Percentiles rank a stretch among this genome's conserved stretches.
phyloP scores from a whole-genome alignment of 2,888 invertebrate species.

The Morinoia aosen region DNA sequence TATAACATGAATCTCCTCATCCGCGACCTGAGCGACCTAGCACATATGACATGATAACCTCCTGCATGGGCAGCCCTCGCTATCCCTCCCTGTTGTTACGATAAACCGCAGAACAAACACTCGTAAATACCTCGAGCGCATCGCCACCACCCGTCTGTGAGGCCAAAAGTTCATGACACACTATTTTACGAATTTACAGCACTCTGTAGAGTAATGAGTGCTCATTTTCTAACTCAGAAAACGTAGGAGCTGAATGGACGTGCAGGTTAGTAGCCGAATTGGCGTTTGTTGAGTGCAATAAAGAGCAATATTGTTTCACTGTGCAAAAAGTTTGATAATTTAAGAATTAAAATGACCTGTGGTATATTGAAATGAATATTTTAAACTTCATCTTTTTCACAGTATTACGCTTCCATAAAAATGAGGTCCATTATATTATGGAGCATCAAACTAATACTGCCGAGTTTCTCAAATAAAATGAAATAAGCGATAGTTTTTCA shows the following conservation, averaged over 20 bases:
- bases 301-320: neutral
- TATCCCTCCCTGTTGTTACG: neutral
- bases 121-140: constrained; percentile 10
- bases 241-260: neutral
- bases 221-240: neutral
- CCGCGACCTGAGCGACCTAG: neutral
- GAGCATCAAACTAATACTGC: neutral
- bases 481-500: neutral
- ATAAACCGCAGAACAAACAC: neutral
- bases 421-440: neutral
- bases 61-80: neutral
- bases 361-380: neutral
- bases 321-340: neutral
- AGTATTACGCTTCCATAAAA: neutral
- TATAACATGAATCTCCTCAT: neutral
- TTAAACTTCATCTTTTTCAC: neutral
- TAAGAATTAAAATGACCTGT: neutral
- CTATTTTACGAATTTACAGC: neutral
- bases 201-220: neutral
- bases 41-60: neutral
- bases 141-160: neutral
- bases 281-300: neutral
- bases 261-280: neutral
- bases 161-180: neutral
- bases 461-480: neutral